phyloP scores from a whole-genome alignment of 2,797 vertebrate genomes.

The Neoniphon sammara region DNA sequence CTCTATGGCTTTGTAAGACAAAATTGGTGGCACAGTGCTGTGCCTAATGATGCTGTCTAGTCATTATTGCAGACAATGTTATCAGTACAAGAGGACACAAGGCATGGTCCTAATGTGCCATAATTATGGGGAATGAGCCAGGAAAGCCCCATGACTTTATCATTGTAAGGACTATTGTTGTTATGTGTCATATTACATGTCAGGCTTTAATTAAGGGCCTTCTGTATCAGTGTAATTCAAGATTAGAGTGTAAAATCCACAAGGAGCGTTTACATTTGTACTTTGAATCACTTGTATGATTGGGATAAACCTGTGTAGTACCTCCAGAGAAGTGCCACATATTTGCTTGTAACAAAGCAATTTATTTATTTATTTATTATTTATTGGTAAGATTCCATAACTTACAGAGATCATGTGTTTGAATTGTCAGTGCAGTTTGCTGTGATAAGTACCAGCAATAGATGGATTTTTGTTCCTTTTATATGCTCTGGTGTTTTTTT shows the following conservation, averaged over 20 bases:
- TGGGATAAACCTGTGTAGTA: not conserved
- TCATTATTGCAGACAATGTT: constrained; percentile 17
- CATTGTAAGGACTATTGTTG: constrained; percentile 18
- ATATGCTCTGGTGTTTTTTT: not conserved
- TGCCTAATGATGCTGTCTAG: constrained; percentile 30
- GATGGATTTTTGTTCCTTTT: not conserved
- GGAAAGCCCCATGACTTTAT: constrained; percentile 13
- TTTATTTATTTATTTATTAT: too few relatives aligned
- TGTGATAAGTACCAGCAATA: not conserved
- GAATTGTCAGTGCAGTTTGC: not conserved
- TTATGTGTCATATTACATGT: constrained; percentile 29
- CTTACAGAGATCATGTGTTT: not conserved
- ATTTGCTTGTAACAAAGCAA: too few relatives aligned
- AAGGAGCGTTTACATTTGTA: not conserved
- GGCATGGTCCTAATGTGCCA: constrained; percentile 29
- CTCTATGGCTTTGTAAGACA: not conserved
- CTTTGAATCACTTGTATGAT: constrained; percentile 9
- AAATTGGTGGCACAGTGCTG: not conserved
- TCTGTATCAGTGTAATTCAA: constrained; percentile 3
- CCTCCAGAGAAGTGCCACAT: not conserved
- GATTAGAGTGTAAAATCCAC: constrained; percentile 6
- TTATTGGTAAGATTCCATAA: too few relatives aligned
- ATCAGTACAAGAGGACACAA: constrained; percentile 22
- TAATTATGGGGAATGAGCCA: constrained; percentile 32
- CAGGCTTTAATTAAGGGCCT: constrained; percentile 25